phyloP scores from a whole-genome alignment of 2,113 vertebrate species.

The Salvelinus namaycush region DNA sequence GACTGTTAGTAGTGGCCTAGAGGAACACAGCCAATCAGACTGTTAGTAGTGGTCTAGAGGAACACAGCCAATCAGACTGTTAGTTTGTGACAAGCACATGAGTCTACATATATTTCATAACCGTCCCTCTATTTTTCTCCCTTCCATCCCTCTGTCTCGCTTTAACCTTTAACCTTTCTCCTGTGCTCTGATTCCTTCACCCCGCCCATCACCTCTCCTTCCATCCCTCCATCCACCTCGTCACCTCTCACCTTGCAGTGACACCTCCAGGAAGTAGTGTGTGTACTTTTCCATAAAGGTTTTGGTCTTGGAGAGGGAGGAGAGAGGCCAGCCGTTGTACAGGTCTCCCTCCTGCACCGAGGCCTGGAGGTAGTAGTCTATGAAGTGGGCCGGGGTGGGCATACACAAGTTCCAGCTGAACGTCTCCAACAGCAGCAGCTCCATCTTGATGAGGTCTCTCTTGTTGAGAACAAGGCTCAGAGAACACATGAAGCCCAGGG shows the following conservation, averaged over 20 bases:
- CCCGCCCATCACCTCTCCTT: neutral
- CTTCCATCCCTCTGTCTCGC: too few relatives aligned
- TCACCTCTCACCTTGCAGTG: slow-evolving; percentile 82
- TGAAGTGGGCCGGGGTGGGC: slow-evolving; percentile 90
- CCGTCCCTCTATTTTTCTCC: too few relatives aligned
- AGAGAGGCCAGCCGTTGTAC: slow-evolving; percentile 83
- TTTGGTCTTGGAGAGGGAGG: slow-evolving; percentile 83
- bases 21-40: too few relatives aligned
- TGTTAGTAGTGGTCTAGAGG: too few relatives aligned
- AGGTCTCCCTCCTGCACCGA: slow-evolving; percentile 84
- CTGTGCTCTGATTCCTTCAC: too few relatives aligned
- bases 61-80: too few relatives aligned
- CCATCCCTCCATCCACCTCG: neutral
- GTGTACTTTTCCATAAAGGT: slow-evolving; percentile 87
- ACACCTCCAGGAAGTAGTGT: slow-evolving; percentile 89
- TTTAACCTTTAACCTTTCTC: too few relatives aligned
- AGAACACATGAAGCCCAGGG: slow-evolving; percentile 80
- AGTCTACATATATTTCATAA: too few relatives aligned
- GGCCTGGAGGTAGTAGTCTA: slow-evolving; percentile 91
- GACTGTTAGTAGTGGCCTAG: too few relatives aligned
- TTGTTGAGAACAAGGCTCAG: slow-evolving; percentile 82
- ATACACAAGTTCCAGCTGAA: slow-evolving; percentile 91
- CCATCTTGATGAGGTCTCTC: slow-evolving; percentile 83
- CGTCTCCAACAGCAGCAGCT: slow-evolving; percentile 87
- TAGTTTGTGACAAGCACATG: too few relatives aligned